Evolutionary conservation across 2,113 vertebrate genomes (phyloP).

Genomic region (Etheostoma cragini): DNA sequence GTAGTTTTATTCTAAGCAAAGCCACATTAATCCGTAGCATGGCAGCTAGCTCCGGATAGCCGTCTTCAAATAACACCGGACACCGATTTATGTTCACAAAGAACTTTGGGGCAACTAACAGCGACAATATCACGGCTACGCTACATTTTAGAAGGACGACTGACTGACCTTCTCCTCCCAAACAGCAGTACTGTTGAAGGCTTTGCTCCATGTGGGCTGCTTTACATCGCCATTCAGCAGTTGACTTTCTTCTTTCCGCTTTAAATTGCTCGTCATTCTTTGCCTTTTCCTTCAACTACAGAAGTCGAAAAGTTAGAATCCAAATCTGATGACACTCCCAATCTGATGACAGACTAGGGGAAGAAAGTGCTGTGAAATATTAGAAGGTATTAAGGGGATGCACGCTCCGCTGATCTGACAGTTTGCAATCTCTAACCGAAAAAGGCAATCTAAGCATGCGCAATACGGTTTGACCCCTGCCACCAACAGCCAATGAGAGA

Average conservation of each 20-base stretch:
- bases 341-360: not conserved
- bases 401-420: constrained; percentile 75
- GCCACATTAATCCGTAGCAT: constrained; percentile 61
- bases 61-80: not conserved
- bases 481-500: constrained; percentile 74
- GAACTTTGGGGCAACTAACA: not conserved
- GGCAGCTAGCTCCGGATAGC: constrained; percentile 26
- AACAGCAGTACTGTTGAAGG: constrained; percentile 80
- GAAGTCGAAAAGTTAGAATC: constrained; percentile 33
- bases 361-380: not conserved
- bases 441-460: constrained; percentile 68
- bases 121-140: too few species aligned
- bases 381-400: constrained; percentile 33
- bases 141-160: not conserved
- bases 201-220: constrained; percentile 86
- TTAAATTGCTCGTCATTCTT: constrained; percentile 83
- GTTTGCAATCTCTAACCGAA: constrained; percentile 57
- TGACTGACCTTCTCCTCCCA: constrained; percentile 86
- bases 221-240: constrained; percentile 84
- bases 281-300: constrained; percentile 27
- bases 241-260: constrained; percentile 85
- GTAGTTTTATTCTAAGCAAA: not conserved
- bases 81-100: not conserved
- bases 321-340: not conserved
- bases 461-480: constrained; percentile 65